Evolutionary conservation across 2,888 invertebrate genomes (phyloP).

Genomic region (Mimumesa dahlbomi): DNA sequence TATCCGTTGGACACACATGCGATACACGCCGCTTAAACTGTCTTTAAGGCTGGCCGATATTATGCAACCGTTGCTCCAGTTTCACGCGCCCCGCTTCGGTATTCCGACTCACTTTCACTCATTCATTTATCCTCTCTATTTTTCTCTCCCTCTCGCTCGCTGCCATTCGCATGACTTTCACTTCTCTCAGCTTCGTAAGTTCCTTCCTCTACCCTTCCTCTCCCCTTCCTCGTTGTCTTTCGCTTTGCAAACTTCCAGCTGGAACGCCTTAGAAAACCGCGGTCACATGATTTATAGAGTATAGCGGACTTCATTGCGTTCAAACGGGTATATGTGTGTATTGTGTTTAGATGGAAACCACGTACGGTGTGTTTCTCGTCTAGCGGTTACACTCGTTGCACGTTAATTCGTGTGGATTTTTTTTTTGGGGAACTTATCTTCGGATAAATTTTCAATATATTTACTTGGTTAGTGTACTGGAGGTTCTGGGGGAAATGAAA

Average conservation of each 20-base stretch:
- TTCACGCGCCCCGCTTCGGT: slow-evolving; percentile 73
- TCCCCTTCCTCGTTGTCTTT: slow-evolving; percentile 8
- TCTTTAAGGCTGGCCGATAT: slow-evolving; percentile 73
- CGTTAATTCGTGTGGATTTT: too few species aligned
- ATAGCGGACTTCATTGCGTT: slow-evolving; percentile 6
- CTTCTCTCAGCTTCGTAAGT: slow-evolving; percentile 65
- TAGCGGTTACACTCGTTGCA: too few species aligned
- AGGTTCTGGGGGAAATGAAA: too few species aligned
- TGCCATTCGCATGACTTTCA: slow-evolving; percentile 68
- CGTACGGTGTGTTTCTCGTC: too few species aligned
- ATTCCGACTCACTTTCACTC: slow-evolving; percentile 78
- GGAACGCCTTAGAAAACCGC: slow-evolving; percentile 45
- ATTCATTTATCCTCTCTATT: slow-evolving; percentile 72
- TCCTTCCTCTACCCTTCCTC: slow-evolving; percentile 60
- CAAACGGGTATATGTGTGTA: not conserved
- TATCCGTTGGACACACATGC: slow-evolving; percentile 22
- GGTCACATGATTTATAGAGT: slow-evolving; percentile 43
- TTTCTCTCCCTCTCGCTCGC: slow-evolving; percentile 48
- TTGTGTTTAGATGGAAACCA: too few species aligned
- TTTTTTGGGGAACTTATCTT: too few species aligned
- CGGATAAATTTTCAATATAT: too few species aligned
- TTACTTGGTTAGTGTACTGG: too few species aligned
- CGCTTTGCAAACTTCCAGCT: slow-evolving; percentile 34
- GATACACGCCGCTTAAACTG: slow-evolving; percentile 65
- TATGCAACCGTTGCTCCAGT: slow-evolving; percentile 79